Conservation (phyloP, 2,888 invertebrate genomes). For the Leucania comma region DNA sequence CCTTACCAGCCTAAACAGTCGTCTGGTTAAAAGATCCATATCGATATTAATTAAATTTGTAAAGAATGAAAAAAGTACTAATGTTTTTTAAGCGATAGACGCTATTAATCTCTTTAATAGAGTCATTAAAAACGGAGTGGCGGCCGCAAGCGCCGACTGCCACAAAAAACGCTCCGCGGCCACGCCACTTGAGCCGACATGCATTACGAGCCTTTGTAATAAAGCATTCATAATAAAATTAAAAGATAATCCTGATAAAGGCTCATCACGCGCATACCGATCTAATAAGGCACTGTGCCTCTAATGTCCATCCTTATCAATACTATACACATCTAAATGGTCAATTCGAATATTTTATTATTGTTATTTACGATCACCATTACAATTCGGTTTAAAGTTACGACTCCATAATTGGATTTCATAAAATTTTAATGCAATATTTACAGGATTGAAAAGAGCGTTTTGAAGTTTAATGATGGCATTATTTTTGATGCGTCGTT, state of each 20-base stretch:
- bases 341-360: conserved; percentile 76
- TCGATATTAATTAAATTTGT: conserved; percentile 89
- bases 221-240: conserved; percentile 80
- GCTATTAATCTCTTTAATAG: conserved; percentile 90
- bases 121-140: conserved; percentile 87
- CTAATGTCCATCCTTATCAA: conserved; percentile 71
- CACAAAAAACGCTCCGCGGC: conserved; percentile 68
- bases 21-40: conserved; percentile 75
- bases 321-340: conserved; percentile 78
- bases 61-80: conserved; percentile 79
- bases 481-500: conserved; percentile 61
- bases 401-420: conserved; percentile 77
- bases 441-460: conserved; percentile 64
- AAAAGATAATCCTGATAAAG: conserved; percentile 72
- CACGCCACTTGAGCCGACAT: conserved; percentile 66
- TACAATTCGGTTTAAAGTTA: conserved; percentile 71
- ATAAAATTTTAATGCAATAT: conserved; percentile 67
- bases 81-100: conserved; percentile 84
- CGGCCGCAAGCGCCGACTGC: conserved; percentile 76
- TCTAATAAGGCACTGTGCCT: conserved; percentile 68
- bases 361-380: conserved; percentile 74
- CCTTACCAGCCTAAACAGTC: conserved; percentile 58
- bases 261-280: conserved; percentile 68
- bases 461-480: conserved; percentile 60
- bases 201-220: conserved; percentile 71